A percentile compares a stretch with the other conserved stretches of the same genome.
Conservation (phyloP, 2,888 invertebrate species). For the Drosophila quinaria region DNA sequence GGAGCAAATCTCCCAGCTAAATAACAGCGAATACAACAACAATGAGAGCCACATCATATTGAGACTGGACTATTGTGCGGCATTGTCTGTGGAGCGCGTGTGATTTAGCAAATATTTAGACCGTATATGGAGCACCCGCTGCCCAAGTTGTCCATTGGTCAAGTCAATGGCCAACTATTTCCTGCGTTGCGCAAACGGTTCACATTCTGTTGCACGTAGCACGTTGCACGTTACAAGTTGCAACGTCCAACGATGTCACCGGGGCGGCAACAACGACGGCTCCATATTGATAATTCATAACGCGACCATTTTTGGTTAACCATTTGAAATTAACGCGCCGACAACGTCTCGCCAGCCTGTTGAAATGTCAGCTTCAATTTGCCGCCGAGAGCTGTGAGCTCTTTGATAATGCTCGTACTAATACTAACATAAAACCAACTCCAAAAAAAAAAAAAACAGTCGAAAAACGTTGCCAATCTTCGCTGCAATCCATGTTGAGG, state of each 20-base stretch:
- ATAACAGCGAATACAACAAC: slow-evolving; percentile 1
- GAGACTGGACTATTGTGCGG: slow-evolving; percentile 30
- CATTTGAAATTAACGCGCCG: slow-evolving; percentile 78
- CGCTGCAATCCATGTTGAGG: slow-evolving; percentile 70
- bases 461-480: slow-evolving; percentile 72
- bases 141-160: slow-evolving; percentile 45
- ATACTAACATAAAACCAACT: background rate
- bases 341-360: slow-evolving; percentile 46
- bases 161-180: slow-evolving; percentile 66
- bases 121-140: slow-evolving; percentile 78
- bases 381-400: slow-evolving; percentile 37
- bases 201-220: slow-evolving; percentile 33
- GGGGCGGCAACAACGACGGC: slow-evolving; percentile 49
- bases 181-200: slow-evolving; percentile 68
- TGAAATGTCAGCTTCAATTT: slow-evolving; percentile 80
- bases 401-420: slow-evolving; percentile 52
- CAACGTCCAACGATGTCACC: slow-evolving; percentile 50
- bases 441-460: slow-evolving; percentile 23
- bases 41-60: slow-evolving; percentile 24
- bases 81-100: slow-evolving; percentile 75
- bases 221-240: background rate
- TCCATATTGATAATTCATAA: slow-evolving; percentile 79
- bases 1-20: slow-evolving; percentile 41
- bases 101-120: slow-evolving; percentile 81
- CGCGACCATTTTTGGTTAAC: slow-evolving; percentile 70